Evolutionary conservation across 2,888 invertebrate species (phyloP), one percentile per base, ranked within the genome.

Genomic region (Cephus pygmeus): DNA sequence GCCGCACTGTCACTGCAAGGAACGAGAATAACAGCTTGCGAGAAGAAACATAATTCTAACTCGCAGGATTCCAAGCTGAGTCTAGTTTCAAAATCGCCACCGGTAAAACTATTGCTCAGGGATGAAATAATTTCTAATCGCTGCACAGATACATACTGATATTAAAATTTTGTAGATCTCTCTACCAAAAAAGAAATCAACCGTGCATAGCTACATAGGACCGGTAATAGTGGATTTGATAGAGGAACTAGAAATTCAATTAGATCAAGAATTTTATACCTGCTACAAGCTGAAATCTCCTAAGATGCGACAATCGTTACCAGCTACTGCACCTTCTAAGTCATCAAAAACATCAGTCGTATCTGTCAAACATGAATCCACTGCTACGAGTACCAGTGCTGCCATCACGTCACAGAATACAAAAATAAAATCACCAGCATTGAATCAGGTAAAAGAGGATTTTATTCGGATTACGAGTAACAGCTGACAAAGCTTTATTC

Each of bases 141-240:
- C 23, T 56, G 23, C 56, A 56, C 56, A 1, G 23, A 9, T 56
- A 6, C 56, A 6, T 56, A 23, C 23, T 2, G 23, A 23, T 23
- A 23, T 56, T 56, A 23, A 0, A 56, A 56, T 56, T 23, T 77
- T 81, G 36, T 82, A 88, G 85, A 85, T 85, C 6, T 87, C 85
- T 75, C 75, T 87, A 68, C 86, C 89, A 30, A 91, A 90, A 75
- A 87, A 90, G 73, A 85, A 91, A 75, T 82, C 88, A 0, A 40
- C 78, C 2, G 76, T 81, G 6, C 85, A 85, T 56, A 92, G 92
- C 85, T 94, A 94, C 83, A 93, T 92, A 69, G 95, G 95, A 23
- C 95, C 95, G 0, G 93, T 95, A 23, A 95, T 95, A 81, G 94
- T 94, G 40, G 95, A 95, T 84, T 92, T 95, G 80, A 94, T 95